Conservation (phyloP, 2,888 invertebrate species). For the Sepioteuthis lessoniana region DNA sequence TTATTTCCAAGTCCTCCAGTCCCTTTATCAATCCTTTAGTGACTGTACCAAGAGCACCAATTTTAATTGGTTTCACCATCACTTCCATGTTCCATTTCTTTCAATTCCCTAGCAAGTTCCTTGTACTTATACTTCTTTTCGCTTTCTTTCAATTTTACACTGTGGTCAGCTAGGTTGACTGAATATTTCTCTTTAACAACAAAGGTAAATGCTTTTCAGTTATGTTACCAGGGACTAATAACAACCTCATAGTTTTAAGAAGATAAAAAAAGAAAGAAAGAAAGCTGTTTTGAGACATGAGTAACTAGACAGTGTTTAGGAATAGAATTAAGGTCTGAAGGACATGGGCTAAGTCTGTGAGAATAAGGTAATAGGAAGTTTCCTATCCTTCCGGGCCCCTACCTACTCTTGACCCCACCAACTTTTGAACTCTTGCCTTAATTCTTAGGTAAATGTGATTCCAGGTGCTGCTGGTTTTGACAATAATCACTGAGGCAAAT, state of each 20-base stretch:
- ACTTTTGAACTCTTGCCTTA: not conserved
- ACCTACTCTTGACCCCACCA: not conserved
- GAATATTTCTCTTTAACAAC: no score
- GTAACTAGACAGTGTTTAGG: not conserved
- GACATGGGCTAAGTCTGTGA: not conserved
- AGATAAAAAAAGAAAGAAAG: not conserved
- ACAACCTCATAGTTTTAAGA: not conserved
- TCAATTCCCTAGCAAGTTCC: no score
- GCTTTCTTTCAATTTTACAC: no score
- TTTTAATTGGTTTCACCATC: no score
- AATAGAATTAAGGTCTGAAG: not conserved
- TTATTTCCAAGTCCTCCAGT: no score
- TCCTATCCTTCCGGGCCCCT: not conserved
- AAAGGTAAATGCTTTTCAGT: not conserved
- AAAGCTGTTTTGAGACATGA: not conserved
- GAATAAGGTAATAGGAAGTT: not conserved
- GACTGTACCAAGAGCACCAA: no score
- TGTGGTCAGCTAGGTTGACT: no score
- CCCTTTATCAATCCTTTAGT: no score
- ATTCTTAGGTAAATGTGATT: conserved; percentile 14
- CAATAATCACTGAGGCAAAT: not conserved
- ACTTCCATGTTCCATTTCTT: no score
- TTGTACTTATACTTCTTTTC: no score
- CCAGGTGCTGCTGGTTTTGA: not conserved
- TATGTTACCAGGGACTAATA: not conserved